A percentile compares a stretch with the other conserved stretches of the same genome.
These are phyloP conservation scores for Drosophila busckii DNA, from an alignment of 1,140 invertebrate species.

Conservation along the genomic window DNA sequence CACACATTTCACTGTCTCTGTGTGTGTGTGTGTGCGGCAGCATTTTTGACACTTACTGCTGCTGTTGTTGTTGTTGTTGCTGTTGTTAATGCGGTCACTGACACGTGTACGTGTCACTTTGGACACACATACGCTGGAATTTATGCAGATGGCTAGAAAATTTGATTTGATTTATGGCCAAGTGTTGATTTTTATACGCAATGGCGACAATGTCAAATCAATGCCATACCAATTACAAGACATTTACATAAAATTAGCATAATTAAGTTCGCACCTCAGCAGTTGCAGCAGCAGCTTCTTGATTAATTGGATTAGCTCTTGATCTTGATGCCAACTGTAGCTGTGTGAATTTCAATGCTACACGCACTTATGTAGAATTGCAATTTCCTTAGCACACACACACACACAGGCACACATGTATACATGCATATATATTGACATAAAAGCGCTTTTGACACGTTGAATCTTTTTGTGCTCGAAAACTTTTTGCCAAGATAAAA, in stretches of 20 bases:
- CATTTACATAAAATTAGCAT: slow-evolving; percentile 64
- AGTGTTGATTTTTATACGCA: slow-evolving; percentile 36
- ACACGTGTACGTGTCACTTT: slow-evolving; percentile 53
- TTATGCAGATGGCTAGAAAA: slow-evolving; percentile 51
- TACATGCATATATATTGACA: not conserved
- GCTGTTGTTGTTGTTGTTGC: slow-evolving; percentile 9
- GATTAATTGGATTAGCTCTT: slow-evolving; percentile 48
- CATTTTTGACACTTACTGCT: slow-evolving; percentile 26
- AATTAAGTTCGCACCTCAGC: slow-evolving; percentile 56
- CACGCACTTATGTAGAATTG: slow-evolving; percentile 2
- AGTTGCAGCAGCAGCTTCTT: slow-evolving; percentile 20
- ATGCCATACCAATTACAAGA: slow-evolving; percentile 58
- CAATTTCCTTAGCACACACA: slow-evolving; percentile 10
- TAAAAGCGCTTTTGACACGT: slow-evolving; percentile 13
- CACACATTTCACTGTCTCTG: slow-evolving; percentile 19
- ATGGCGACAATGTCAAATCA: slow-evolving; percentile 50
- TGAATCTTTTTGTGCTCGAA: slow-evolving; percentile 29
- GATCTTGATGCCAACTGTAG: slow-evolving; percentile 17
- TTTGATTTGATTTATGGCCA: slow-evolving; percentile 65
- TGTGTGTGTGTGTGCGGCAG: slow-evolving; percentile 31
- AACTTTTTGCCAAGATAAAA: slow-evolving; percentile 1
- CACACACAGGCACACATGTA: not conserved
- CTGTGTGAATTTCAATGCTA: not conserved
- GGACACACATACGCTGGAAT: slow-evolving; percentile 50
- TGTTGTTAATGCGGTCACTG: slow-evolving; percentile 54